Evolutionary conservation across 2,113 vertebrate genomes (phyloP).

Genomic region (Onychostoma macrolepis): DNA sequence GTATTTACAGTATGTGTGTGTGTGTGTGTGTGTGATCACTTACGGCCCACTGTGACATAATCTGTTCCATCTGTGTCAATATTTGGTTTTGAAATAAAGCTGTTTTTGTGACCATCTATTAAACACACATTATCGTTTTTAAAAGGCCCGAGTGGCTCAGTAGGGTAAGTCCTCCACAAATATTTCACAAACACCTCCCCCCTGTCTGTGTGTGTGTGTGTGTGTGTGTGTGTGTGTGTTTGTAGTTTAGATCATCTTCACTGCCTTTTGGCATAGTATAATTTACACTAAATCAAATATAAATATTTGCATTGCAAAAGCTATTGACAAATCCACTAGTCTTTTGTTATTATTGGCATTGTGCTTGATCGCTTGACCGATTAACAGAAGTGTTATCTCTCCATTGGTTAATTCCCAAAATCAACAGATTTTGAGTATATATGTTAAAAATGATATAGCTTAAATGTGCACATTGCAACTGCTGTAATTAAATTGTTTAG

Average conservation of each 20-base stretch:
- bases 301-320: background rate
- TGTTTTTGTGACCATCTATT: constrained; percentile 42
- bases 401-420: too few relatives aligned
- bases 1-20: background rate
- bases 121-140: constrained; percentile 23
- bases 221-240: background rate
- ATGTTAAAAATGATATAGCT: background rate
- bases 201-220: background rate
- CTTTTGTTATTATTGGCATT: background rate
- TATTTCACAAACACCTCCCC: constrained; percentile 32
- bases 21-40: constrained; percentile 23
- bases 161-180: constrained; percentile 28
- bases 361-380: background rate
- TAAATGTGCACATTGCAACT: background rate
- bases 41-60: constrained; percentile 46
- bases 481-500: background rate
- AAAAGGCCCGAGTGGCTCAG: constrained; percentile 40
- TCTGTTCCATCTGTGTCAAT: constrained; percentile 54
- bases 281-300: background rate
- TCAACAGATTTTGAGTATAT: too few relatives aligned
- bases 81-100: constrained; percentile 48
- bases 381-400: background rate
- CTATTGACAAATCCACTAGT: background rate
- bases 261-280: background rate
- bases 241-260: background rate